phyloP scores from a whole-genome alignment of 2,888 invertebrate species.

The Poecilobothrus nobilitatus region DNA sequence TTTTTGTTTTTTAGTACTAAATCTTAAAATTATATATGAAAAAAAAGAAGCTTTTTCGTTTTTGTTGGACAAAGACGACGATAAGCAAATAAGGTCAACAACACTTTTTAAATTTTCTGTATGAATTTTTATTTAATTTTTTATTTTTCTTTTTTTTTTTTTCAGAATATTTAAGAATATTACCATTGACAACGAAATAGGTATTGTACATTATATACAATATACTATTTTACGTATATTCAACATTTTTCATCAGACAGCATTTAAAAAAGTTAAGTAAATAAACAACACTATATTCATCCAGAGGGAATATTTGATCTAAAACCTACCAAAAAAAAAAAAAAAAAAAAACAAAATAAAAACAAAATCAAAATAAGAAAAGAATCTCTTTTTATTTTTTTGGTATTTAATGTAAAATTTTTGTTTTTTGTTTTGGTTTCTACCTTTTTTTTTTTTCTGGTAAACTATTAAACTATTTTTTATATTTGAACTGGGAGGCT shows the following conservation, averaged over 20 bases:
- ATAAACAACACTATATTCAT: no score
- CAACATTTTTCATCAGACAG: no score
- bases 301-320: no score
- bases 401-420: neutral
- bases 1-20: neutral
- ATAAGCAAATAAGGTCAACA: constrained; percentile 4
- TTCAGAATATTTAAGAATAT: neutral
- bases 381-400: neutral
- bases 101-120: neutral
- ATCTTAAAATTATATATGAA: neutral
- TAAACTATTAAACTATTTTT: no score
- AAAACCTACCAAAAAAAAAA: neutral
- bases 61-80: neutral
- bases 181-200: no score
- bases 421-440: neutral
- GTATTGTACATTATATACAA: no score
- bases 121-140: neutral
- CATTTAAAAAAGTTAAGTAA: no score
- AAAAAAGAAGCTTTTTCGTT: neutral
- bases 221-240: no score
- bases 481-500: no score
- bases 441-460: neutral
- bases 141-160: neutral
- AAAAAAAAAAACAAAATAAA: neutral
- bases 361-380: neutral